Base-by-base conservation (phyloP, 2,888 invertebrate species). In the Dryobota labecula region DNA sequence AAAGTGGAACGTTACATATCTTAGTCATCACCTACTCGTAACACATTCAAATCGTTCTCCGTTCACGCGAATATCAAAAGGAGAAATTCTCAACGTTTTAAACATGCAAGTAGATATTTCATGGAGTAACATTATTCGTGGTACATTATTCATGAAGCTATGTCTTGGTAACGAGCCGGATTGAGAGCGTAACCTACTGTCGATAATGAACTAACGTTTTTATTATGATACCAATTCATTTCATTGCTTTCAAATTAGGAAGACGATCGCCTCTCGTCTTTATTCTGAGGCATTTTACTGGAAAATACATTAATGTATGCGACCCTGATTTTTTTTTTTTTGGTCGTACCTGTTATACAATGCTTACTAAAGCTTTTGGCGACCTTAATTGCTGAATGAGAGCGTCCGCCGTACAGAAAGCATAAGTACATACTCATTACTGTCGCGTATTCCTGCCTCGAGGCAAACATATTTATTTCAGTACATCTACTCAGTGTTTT, bases 81-180 rank as follows among this genome's bases (percentile, higher is more conserved):
- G 89, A 90, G 91, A 91, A 92, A 90, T 92, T 92, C 89, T 87
- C 87, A 88, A 87, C 91, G 91, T 93, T 86, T 93, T 92, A 93
- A 94, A 92, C 94, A 93, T 92, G 91, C 92, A 93, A 92, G 93
- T 92, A 89, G 90, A 92, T 93, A 93, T 93, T 91, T 93, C 89
- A 90, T 88, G 84, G 87, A 90, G 90, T 90, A 89, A 92, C 92
- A 92, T 94, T 95, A 94, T 92, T 91, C 93, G 88, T 88, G 86
- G 91, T 94, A 92, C 93, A 94, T 95, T 94, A 95, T 95, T 95
- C 94, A 95, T 94, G 94, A 93, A 85, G 85, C 90, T 84, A 87
- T 93, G 92, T 93, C 92, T 92, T 90, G 89, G 90, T 95, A 94
- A 94, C 94, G 94, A 95, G 93, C 90, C 87, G 90, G 91, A 91